These are phyloP conservation scores for Parazoanthus atlanticus DNA, from an alignment of 92 coral and sea anemone genomes.

Conservation along the genomic window DNA sequence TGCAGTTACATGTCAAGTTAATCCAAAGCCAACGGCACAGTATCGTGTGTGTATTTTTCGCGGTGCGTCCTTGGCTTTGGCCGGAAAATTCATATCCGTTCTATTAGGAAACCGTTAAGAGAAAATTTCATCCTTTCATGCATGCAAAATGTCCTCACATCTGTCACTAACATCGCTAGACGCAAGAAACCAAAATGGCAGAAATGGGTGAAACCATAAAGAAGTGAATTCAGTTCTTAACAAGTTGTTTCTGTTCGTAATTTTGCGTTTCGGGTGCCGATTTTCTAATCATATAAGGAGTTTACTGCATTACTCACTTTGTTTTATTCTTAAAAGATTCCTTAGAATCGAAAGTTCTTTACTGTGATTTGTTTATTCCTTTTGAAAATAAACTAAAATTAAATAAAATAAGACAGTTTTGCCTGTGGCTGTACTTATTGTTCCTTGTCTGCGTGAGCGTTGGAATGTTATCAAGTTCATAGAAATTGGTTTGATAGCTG, in stretches of 20 bases:
- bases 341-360: constrained; percentile 43
- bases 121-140: background rate
- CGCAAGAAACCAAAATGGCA: background rate
- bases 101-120: background rate
- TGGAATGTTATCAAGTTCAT: constrained; percentile 28
- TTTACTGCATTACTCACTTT: background rate
- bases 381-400: constrained; percentile 24
- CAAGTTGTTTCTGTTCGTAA: background rate
- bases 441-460: constrained; percentile 32
- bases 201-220: background rate
- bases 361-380: constrained; percentile 16
- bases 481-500: constrained; percentile 27
- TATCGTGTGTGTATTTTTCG: no score
- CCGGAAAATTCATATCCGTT: no score
- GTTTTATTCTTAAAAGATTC: background rate
- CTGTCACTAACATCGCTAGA: background rate
- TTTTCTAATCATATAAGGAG: background rate
- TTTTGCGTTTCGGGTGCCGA: background rate
- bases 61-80: background rate
- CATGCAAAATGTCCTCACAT: background rate
- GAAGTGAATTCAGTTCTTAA: background rate
- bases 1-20: no score
- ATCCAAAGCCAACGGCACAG: background rate
- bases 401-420: constrained; percentile 13
- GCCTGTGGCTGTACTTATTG: constrained; percentile 34